Percentiles rank a stretch among this genome's conserved stretches.
Evolutionary conservation across 2,888 invertebrate genomes (phyloP).

Genomic region (Nycteola revayana): DNA sequence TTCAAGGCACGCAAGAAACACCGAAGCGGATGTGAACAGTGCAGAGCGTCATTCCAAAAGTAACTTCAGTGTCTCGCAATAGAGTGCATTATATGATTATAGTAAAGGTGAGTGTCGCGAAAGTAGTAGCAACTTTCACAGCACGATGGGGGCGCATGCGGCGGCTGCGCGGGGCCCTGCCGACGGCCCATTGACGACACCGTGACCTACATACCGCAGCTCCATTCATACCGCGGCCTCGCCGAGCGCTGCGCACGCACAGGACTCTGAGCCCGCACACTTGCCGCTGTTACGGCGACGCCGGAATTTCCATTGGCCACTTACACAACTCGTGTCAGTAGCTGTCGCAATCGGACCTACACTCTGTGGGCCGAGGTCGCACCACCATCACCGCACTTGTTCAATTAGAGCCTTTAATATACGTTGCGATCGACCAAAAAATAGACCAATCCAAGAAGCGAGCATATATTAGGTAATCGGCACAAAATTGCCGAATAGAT

Average conservation of each 20-base stretch:
- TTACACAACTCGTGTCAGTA: conserved; percentile 63
- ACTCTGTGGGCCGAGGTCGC: conserved; percentile 60
- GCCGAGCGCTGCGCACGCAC: conserved; percentile 52
- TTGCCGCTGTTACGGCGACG: conserved; percentile 54
- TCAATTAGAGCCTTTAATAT: conserved; percentile 68
- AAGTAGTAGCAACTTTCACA: conserved; percentile 81
- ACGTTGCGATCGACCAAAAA: conserved; percentile 46
- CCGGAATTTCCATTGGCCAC: conserved; percentile 70
- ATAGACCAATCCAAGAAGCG: conserved; percentile 17
- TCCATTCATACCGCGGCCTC: conserved; percentile 79
- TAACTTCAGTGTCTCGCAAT: conserved; percentile 65
- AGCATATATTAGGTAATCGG: conserved; percentile 26
- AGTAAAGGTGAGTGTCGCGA: conserved; percentile 65
- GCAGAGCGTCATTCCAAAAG: conserved; percentile 56
- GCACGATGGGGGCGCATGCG: conserved; percentile 72
- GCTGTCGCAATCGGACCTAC: conserved; percentile 67
- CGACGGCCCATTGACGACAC: conserved; percentile 80
- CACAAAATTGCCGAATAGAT: conserved; percentile 25
- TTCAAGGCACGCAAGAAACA: conserved; percentile 66
- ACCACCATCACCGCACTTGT: conserved; percentile 69
- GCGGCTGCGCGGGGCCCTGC: conserved; percentile 69
- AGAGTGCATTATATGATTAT: conserved; percentile 66
- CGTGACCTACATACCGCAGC: conserved; percentile 78
- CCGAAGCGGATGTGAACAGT: conserved; percentile 78
- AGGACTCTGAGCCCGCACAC: conserved; percentile 62